Evolutionary conservation across 2,113 vertebrate species (phyloP).

Genomic region (Lycaon pictus): DNA sequence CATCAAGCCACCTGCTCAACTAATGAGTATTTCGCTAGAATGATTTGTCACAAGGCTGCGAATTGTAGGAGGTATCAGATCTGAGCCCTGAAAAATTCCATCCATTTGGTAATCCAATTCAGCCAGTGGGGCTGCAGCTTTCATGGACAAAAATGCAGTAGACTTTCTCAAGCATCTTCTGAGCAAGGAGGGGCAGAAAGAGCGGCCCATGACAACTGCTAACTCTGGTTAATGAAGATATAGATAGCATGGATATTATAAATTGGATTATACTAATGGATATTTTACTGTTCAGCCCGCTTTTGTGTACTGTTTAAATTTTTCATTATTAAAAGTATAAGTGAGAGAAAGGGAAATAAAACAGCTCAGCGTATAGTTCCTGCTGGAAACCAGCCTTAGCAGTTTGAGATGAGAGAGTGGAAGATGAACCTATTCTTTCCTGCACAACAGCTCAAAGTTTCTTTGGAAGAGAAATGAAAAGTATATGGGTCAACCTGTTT

Average conservation of each 20-base stretch:
- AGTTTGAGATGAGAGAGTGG: background rate
- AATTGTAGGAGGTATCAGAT: background rate
- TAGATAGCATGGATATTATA: background rate
- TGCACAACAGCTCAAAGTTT: background rate
- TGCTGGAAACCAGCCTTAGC: background rate
- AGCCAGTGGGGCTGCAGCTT: background rate
- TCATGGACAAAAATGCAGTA: background rate
- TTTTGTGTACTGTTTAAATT: slow-evolving; percentile 16
- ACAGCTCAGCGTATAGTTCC: background rate
- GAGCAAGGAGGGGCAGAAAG: background rate
- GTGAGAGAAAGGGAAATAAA: background rate
- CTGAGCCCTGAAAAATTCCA: background rate
- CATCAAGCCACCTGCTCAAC: background rate
- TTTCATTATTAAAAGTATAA: slow-evolving; percentile 10
- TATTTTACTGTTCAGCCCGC: background rate
- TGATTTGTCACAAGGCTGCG: background rate
- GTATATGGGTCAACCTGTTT: background rate
- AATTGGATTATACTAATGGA: background rate
- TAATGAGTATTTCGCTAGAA: background rate
- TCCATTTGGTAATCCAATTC: background rate
- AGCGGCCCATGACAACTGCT: background rate
- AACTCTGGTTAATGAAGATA: background rate
- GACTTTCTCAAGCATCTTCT: background rate
- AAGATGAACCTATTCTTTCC: background rate
- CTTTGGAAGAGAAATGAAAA: slow-evolving; percentile 50